Percentiles rank a stretch among this genome's conserved stretches.
These are phyloP conservation scores for Aradus depressus DNA, from an alignment of 2,888 invertebrate species.

Conservation along the genomic window DNA sequence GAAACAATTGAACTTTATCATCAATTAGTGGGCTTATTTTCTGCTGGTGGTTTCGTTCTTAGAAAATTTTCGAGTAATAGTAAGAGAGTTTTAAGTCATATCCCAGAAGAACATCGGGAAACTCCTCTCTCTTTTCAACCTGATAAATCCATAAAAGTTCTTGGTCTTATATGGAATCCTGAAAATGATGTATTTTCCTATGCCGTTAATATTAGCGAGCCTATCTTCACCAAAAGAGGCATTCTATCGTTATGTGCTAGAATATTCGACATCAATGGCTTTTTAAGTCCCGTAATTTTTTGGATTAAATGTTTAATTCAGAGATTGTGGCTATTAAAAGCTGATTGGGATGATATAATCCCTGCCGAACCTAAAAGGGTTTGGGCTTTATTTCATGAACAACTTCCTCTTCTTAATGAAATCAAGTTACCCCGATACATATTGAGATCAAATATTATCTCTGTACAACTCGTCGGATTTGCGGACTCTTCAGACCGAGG, in stretches of 20 bases:
- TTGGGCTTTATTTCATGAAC: constrained; percentile 4
- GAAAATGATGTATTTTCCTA: constrained; percentile 19
- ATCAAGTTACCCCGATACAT: constrained; percentile 13
- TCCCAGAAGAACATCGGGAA: constrained; percentile 5
- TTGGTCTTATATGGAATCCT: constrained; percentile 24
- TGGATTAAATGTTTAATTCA: constrained; percentile 20
- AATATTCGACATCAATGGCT: constrained; percentile 26
- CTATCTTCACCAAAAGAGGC: constrained; percentile 20
- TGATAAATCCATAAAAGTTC: constrained; percentile 19
- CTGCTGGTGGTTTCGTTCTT: constrained; percentile 25
- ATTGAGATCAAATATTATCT: not conserved
- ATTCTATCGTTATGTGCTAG: constrained; percentile 23
- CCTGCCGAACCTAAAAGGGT: not conserved
- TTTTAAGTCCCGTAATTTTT: constrained; percentile 18
- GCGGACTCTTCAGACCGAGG: too few species aligned
- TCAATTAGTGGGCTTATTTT: constrained; percentile 23
- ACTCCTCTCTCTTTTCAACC: too few species aligned
- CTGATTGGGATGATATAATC: constrained; percentile 19
- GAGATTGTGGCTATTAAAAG: constrained; percentile 15
- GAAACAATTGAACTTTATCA: constrained; percentile 24
- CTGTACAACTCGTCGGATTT: too few species aligned
- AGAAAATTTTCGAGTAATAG: too few species aligned
- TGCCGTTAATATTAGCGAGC: not conserved
- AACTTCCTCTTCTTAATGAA: not conserved
- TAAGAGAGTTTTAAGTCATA: constrained; percentile 20